A percentile compares a stretch with the other conserved stretches of the same genome.
These are phyloP conservation scores for Channa maculata DNA, from an alignment of 2,113 vertebrate genomes.

Conservation along the genomic window DNA sequence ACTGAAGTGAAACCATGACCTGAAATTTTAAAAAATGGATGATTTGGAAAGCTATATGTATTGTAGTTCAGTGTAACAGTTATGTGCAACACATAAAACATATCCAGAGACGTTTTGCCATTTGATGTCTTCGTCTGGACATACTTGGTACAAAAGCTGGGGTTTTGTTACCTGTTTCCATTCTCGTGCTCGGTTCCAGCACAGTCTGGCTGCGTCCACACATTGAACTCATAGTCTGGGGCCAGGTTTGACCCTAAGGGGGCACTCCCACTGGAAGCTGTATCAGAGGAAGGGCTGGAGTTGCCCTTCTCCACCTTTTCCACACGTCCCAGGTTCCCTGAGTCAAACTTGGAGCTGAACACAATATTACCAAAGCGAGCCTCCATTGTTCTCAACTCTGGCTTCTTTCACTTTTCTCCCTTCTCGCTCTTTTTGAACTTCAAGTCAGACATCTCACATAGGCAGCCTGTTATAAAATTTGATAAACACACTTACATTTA, in stretches of 20 bases:
- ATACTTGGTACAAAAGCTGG: background rate
- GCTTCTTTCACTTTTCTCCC: constrained; percentile 21
- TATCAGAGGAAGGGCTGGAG: constrained; percentile 59
- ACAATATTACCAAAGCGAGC: constrained; percentile 87
- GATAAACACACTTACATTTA: background rate
- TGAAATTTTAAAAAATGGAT: constrained; percentile 62
- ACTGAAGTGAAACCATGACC: constrained; percentile 98
- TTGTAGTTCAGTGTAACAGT: accelerated
- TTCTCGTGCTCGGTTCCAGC: constrained; percentile 93
- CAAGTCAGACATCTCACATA: constrained; percentile 32
- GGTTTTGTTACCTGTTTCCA: constrained; percentile 88
- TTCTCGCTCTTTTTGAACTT: constrained; percentile 1
- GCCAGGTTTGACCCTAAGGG: constrained; percentile 49
- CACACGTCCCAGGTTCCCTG: constrained; percentile 91
- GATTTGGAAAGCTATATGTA: background rate
- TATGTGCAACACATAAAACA: background rate
- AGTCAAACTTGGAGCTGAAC: constrained; percentile 95
- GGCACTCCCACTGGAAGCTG: constrained; percentile 24
- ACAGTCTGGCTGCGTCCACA: constrained; percentile 96
- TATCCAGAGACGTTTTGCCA: too few species aligned
- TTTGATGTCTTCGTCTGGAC: background rate
- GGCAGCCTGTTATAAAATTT: constrained; percentile 25
- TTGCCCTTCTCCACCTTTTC: constrained; percentile 85
- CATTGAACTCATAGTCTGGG: constrained; percentile 93
- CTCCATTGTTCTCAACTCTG: constrained; percentile 80